Percentiles rank a stretch among this genome's conserved stretches.
Conservation (phyloP, 2,888 invertebrate species). For the Biston stratarius region DNA sequence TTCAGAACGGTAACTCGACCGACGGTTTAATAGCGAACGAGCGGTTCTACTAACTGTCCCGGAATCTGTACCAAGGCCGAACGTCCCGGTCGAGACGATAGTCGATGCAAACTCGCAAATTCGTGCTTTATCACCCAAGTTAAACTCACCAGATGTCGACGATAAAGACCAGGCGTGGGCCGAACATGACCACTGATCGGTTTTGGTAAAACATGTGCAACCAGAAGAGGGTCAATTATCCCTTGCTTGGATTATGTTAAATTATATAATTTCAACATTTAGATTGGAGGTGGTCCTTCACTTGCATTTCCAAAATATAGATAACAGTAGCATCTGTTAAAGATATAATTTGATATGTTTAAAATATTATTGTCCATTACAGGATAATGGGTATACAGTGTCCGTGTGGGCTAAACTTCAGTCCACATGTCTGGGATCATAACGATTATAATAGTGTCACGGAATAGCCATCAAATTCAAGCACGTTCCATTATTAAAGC, state of each 20-base stretch:
- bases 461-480: conserved; percentile 47
- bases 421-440: conserved; percentile 41
- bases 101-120: conserved; percentile 53
- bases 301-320: conserved; percentile 24
- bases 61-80: conserved; percentile 73
- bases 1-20: conserved; percentile 66
- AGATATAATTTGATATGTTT: conserved; percentile 45
- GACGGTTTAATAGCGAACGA: conserved; percentile 61
- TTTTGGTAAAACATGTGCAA: conserved; percentile 46
- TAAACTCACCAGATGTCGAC: conserved; percentile 50
- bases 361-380: conserved; percentile 47
- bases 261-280: background rate
- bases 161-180: conserved; percentile 47
- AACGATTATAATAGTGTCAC: conserved; percentile 43
- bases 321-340: conserved; percentile 36
- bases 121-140: conserved; percentile 43
- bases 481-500: conserved; percentile 44
- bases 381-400: conserved; percentile 35
- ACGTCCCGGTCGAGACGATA: conserved; percentile 57
- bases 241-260: conserved; percentile 16
- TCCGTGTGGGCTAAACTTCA: conserved; percentile 44
- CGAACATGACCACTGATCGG: conserved; percentile 45
- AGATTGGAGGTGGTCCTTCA: background rate
- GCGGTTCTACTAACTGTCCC: conserved; percentile 69
- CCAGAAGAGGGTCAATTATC: conserved; percentile 45